A percentile compares a stretch with the other conserved stretches of the same genome.
Conservation (phyloP, 2,888 invertebrate species). For the Operophtera brumata region DNA sequence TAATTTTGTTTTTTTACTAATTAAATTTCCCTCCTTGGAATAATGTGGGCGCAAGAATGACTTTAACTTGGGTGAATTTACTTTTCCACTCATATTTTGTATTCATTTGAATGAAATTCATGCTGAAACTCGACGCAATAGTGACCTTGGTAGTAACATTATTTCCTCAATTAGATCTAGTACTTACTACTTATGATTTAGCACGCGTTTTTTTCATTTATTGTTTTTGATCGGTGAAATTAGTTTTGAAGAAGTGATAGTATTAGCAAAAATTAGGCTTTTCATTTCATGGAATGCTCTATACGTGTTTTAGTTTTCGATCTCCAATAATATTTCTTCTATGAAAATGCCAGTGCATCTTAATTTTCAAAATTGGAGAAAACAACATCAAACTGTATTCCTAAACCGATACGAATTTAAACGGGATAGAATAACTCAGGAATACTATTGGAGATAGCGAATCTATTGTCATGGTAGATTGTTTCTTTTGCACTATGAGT, state of each 20-base stretch:
- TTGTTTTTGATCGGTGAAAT: conserved; percentile 21
- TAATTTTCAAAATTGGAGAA: not conserved
- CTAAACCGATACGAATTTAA: conserved; percentile 10
- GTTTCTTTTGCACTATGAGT: conserved; percentile 77
- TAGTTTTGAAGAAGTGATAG: conserved; percentile 1
- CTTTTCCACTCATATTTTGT: not conserved
- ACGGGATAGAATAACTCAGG: conserved; percentile 39
- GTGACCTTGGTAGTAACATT: conserved; percentile 34
- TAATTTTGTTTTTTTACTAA: too few relatives aligned
- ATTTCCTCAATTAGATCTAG: conserved; percentile 64
- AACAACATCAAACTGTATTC: not conserved
- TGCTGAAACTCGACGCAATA: conserved; percentile 15
- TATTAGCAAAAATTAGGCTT: conserved; percentile 26
- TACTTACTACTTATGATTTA: conserved; percentile 24
- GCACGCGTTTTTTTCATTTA: conserved; percentile 13
- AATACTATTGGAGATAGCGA: conserved; percentile 75
- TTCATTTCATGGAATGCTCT: conserved; percentile 35
- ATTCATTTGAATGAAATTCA: not conserved
- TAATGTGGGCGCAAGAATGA: too few relatives aligned
- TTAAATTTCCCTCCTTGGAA: too few relatives aligned
- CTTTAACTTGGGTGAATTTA: too few relatives aligned
- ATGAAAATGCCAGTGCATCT: not conserved
- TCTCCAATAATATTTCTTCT: conserved; percentile 75
- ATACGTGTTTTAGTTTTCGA: conserved; percentile 40
- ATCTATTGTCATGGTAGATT: conserved; percentile 81